phyloP scores from a whole-genome alignment of 1,140 invertebrate genomes.

The Limonius californicus region DNA sequence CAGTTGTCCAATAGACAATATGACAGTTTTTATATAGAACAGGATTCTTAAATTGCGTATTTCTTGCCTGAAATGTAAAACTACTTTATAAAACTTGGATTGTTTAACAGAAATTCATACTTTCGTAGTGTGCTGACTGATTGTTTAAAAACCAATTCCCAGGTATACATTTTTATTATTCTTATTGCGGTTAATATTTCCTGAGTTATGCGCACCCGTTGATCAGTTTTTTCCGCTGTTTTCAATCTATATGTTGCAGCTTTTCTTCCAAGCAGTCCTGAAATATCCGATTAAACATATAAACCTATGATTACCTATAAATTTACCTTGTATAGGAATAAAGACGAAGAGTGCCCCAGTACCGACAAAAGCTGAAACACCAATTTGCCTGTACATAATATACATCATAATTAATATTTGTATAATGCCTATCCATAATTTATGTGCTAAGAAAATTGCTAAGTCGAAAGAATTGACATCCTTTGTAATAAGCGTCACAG shows the following conservation, averaged over 20 bases:
- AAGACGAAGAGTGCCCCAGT: slow-evolving; percentile 44
- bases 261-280: slow-evolving; percentile 11
- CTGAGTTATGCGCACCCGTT: slow-evolving; percentile 17
- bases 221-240: slow-evolving; percentile 18
- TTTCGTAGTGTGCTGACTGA: slow-evolving; percentile 4
- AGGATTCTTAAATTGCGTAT: slow-evolving; percentile 11
- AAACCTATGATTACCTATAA: too few species aligned
- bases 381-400: slow-evolving; percentile 72
- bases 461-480: slow-evolving; percentile 73
- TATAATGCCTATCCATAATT: slow-evolving; percentile 75
- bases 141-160: slow-evolving; percentile 18
- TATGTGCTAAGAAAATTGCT: slow-evolving; percentile 64
- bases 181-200: slow-evolving; percentile 20
- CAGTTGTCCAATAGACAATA: slow-evolving; percentile 13
- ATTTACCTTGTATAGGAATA: not conserved
- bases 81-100: not conserved
- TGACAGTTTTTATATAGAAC: slow-evolving; percentile 16
- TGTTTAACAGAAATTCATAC: slow-evolving; percentile 7
- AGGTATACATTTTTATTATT: slow-evolving; percentile 24
- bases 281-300: slow-evolving; percentile 15
- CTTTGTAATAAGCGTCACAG: slow-evolving; percentile 89
- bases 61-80: slow-evolving; percentile 17
- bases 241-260: slow-evolving; percentile 10
- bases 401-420: slow-evolving; percentile 70
- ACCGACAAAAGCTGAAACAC: slow-evolving; percentile 70